Evolutionary conservation across 1,140 invertebrate species (phyloP), one percentile per base, ranked within the genome.

Genomic region (Zaprionus davidi): DNA sequence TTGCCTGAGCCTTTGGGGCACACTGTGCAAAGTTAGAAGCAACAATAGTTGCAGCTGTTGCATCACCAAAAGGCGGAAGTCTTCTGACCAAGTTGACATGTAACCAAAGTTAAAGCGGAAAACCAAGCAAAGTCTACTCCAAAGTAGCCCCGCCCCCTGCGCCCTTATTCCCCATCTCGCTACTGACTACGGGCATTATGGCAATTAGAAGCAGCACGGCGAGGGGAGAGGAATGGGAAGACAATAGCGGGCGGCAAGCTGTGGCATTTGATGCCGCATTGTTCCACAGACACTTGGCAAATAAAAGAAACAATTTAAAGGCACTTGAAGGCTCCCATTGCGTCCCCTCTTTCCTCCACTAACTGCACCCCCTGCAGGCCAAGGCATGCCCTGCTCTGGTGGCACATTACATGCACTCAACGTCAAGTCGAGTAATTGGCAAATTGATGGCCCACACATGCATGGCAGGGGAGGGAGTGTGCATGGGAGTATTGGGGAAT

Each of bases 61-160:
- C 63, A 46, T 67, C 22, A 31, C 34, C 58, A 34, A 53, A 31
- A 63, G 49, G 36, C 74, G 66, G 70, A 81, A 85, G 71, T 46
- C 82, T 71, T 71, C 70, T 78, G 81, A 80, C 78, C 79, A 81
- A 68, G 73, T 71, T 80, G 81, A 78, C 81, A 81, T 74, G 69
- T 78, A 74, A 57, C 66, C 70, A 82, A 86, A 86, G 83, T 87
- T 87, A 63, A 76, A 82, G 79, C 69, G 71, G 67, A 79, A 85
- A 85, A 71, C 67, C 55, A 41, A 71, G 73, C 68, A 81, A 78
- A 84, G 62, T 83, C 64, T 49, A 46, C 20, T 31, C 77, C 6
- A 69, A 46, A 57, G 15, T 44, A 17, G 41, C n/a, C n/a, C 36
- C 28, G 6, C 4, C 31, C 31, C 5, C 56, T 22, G 0, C 3